Percentiles rank a stretch among this genome's conserved stretches.
phyloP scores from a whole-genome alignment of 2,797 vertebrate species.

The Onychomys arenicola region DNA sequence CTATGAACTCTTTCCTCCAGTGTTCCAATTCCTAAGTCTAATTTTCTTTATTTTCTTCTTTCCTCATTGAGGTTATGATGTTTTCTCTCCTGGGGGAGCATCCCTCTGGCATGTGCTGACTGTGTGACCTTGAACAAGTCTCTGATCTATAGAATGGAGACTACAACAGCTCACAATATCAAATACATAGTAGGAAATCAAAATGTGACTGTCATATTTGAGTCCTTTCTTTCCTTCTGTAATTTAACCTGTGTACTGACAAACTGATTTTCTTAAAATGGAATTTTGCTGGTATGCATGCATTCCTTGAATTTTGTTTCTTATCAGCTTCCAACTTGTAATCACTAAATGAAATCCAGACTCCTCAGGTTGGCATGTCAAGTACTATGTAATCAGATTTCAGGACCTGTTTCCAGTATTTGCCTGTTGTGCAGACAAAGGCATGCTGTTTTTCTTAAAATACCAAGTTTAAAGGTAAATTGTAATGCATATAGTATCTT shows the following conservation, averaged over 20 bases:
- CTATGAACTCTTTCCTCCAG: not conserved
- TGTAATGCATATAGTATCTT: not conserved
- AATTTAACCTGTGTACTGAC: not conserved
- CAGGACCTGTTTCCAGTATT: not conserved
- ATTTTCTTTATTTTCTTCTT: not conserved
- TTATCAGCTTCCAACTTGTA: not conserved
- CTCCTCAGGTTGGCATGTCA: not conserved
- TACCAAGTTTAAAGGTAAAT: not conserved
- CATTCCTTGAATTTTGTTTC: not conserved
- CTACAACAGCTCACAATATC: not conserved
- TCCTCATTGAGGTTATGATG: not conserved
- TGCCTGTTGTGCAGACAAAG: not conserved
- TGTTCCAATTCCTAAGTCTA: not conserved
- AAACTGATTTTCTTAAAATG: constrained; percentile 42
- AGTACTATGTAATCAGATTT: constrained; percentile 31
- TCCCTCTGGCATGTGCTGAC: not conserved
- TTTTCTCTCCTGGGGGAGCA: not conserved
- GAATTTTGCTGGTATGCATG: not conserved
- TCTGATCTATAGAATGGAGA: not conserved
- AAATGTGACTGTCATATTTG: not conserved
- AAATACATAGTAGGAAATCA: not conserved
- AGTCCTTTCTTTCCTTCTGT: not conserved
- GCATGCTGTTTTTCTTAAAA: not conserved
- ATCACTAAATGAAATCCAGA: constrained; percentile 35
- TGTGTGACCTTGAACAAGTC: not conserved